Conservation (phyloP, 2,888 invertebrate species). For the Drosophila pegasa region DNA sequence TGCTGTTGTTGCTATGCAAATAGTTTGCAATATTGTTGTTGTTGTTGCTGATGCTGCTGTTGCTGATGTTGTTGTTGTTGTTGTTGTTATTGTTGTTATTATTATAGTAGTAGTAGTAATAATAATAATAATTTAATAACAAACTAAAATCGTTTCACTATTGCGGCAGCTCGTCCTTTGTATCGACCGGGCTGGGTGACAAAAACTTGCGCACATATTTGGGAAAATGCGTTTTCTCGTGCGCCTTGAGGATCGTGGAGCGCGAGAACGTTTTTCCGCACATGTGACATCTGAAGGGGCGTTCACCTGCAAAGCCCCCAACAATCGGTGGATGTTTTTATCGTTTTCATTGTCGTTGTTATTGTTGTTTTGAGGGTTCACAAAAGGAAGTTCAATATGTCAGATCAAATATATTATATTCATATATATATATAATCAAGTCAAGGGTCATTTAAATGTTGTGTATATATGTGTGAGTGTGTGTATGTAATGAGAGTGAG, state of each 20-base stretch:
- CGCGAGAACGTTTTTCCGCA: conserved; percentile 96
- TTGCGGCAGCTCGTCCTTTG: conserved; percentile 92
- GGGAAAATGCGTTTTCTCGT: conserved; percentile 96
- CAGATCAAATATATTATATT: conserved; percentile 14
- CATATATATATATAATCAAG: not conserved
- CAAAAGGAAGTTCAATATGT: conserved; percentile 32
- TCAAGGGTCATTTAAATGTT: not conserved
- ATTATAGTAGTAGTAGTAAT: conserved; percentile 84
- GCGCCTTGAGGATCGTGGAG: conserved; percentile 95
- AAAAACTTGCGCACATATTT: conserved; percentile 95
- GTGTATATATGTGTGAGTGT: not conserved
- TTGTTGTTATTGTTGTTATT: conserved; percentile 72
- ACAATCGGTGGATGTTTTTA: not conserved
- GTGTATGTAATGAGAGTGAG: not conserved
- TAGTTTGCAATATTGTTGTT: conserved; percentile 41
- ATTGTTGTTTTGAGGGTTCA: conserved; percentile 18
- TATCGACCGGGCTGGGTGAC: conserved; percentile 94
- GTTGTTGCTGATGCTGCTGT: conserved; percentile 29
- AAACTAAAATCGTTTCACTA: conserved; percentile 86
- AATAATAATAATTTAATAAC: conserved; percentile 85
- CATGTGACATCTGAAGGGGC: conserved; percentile 94
- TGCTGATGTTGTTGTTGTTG: conserved; percentile 59
- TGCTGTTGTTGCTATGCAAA: conserved; percentile 37
- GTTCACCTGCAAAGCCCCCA: conserved; percentile 87
- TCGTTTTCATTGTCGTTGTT: not conserved